phyloP scores from a whole-genome alignment of 2,113 vertebrate genomes.

The Sprattus sprattus region DNA sequence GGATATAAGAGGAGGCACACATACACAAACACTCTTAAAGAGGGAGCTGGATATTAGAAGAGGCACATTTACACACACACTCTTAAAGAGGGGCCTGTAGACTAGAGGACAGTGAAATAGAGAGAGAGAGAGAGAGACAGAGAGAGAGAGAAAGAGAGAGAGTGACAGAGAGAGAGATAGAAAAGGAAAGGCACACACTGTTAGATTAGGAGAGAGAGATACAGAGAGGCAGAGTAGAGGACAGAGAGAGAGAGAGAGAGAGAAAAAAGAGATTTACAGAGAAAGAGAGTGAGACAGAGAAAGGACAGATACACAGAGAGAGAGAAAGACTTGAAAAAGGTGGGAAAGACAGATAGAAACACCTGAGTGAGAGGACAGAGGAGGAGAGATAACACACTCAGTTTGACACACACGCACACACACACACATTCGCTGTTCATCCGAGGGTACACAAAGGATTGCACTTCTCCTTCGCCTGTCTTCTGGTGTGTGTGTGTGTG shows the following conservation, averaged over 20 bases:
- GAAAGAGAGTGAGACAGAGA: neutral
- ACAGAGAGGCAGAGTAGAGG: too few species aligned
- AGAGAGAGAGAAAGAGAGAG: neutral
- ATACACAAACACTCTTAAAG: neutral
- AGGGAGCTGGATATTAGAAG: neutral
- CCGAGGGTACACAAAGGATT: neutral
- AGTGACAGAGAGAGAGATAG: neutral
- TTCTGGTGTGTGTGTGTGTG: slow-evolving; percentile 10
- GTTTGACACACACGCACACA: neutral
- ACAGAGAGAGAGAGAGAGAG: neutral
- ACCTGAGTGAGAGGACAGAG: neutral
- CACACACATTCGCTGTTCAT: neutral
- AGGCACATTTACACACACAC: neutral
- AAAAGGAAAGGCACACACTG: too few species aligned
- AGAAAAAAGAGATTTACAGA: neutral
- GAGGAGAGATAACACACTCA: neutral
- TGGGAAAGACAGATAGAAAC: too few species aligned
- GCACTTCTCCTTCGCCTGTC: neutral
- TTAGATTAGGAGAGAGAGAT: too few species aligned
- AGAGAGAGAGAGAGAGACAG: neutral
- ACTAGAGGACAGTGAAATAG: too few species aligned
- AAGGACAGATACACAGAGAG: neutral
- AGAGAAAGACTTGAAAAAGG: too few species aligned
- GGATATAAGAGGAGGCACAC: neutral
- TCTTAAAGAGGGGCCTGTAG: neutral